A percentile compares a stretch with the other conserved stretches of the same genome.
These are phyloP conservation scores for Heteractis magnifica DNA, from an alignment of 92 coral and sea anemone species.

Conservation along the genomic window DNA sequence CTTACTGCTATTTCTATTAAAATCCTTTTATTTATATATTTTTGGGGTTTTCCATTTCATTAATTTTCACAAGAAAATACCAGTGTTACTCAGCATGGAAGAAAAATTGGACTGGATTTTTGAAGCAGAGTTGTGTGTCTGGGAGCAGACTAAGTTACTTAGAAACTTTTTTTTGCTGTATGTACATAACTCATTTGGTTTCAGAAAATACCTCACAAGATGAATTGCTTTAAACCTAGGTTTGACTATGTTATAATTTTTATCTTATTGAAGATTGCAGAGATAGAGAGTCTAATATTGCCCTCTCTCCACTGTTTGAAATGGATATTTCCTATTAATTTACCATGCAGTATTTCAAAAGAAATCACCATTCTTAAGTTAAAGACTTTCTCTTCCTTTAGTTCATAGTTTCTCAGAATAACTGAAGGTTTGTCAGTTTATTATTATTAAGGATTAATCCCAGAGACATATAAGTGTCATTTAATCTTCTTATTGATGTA, in stretches of 20 bases:
- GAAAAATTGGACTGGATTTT: background rate
- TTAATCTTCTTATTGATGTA: background rate
- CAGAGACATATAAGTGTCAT: background rate
- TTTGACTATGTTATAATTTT: too few relatives aligned
- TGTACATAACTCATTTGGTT: too few relatives aligned
- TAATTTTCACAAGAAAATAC: background rate
- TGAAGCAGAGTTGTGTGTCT: background rate
- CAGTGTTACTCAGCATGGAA: background rate
- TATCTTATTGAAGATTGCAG: too few relatives aligned
- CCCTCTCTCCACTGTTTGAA: background rate
- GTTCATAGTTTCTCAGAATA: background rate
- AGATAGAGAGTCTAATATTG: background rate
- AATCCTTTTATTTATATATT: too few relatives aligned
- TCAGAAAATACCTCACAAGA: too few relatives aligned
- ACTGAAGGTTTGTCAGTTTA: background rate
- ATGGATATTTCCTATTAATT: background rate
- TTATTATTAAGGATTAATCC: conserved; percentile 3
- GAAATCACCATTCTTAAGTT: background rate
- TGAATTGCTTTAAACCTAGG: too few relatives aligned
- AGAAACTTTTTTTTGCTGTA: background rate
- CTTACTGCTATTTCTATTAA: background rate
- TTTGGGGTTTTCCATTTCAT: background rate
- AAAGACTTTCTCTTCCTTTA: background rate
- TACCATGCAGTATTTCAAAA: background rate
- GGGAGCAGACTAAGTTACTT: too few relatives aligned